Evolutionary conservation across 2,888 invertebrate genomes (phyloP).

Genomic region (Clistopyga incitator): DNA sequence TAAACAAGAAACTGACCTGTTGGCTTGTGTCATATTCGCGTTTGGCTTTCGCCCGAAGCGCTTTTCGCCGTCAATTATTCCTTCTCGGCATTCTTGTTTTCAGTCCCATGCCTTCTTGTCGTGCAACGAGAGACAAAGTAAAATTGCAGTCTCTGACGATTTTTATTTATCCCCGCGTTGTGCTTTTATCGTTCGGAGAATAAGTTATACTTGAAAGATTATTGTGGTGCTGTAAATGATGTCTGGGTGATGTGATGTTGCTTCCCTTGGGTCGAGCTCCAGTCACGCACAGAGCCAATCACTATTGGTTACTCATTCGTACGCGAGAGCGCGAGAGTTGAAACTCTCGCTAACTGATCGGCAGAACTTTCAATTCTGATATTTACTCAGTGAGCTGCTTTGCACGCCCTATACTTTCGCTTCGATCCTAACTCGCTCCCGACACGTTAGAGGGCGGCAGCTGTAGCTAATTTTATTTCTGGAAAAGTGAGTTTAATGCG

Average conservation of each 20-base stretch:
- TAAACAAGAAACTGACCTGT: conserved; percentile 80
- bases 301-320: conserved; percentile 24
- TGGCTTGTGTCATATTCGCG: conserved; percentile 79
- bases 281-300: conserved; percentile 41
- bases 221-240: conserved; percentile 33
- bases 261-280: conserved; percentile 20
- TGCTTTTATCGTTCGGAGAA: neutral
- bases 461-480: neutral
- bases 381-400: neutral
- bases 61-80: conserved; percentile 56
- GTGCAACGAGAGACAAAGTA: neutral
- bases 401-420: neutral
- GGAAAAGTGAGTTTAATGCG: too few relatives aligned
- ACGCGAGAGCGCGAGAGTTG: conserved; percentile 9
- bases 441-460: too few relatives aligned
- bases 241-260: conserved; percentile 16
- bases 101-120: neutral
- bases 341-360: conserved; percentile 51
- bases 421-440: neutral
- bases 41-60: conserved; percentile 50
- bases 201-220: conserved; percentile 6
- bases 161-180: conserved; percentile 7
- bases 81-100: conserved; percentile 52
- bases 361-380: conserved; percentile 46
- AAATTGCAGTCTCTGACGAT: neutral